Conservation (phyloP, 2,888 invertebrate genomes). For the Drosophila bunnanda region DNA sequence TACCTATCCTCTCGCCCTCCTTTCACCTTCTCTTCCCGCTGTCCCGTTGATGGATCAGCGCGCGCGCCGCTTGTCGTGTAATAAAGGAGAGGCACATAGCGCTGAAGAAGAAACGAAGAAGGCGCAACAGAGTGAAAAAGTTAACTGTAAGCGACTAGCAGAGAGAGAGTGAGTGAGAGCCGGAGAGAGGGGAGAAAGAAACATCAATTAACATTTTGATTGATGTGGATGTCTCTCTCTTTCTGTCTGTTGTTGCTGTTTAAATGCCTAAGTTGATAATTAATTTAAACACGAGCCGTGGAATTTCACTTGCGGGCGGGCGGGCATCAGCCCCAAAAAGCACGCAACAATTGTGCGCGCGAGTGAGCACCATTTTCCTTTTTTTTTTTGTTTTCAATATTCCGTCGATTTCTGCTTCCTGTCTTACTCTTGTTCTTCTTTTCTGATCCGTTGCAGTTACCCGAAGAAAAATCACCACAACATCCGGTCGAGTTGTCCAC, state of each 20-base stretch:
- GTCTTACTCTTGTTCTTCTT: constrained; percentile 30
- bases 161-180: constrained; percentile 8
- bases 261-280: constrained; percentile 69
- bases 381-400: constrained; percentile 23
- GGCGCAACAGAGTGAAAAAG: constrained; percentile 42
- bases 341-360: constrained; percentile 72
- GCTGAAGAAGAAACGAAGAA: constrained; percentile 14
- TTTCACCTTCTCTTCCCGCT: constrained; percentile 23
- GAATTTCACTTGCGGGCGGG: constrained; percentile 30
- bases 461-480: constrained; percentile 85
- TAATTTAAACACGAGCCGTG: constrained; percentile 57
- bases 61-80: constrained; percentile 74
- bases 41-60: constrained; percentile 69
- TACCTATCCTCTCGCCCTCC: neutral
- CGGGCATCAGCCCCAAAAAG: constrained; percentile 57
- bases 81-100: constrained; percentile 49
- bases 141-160: constrained; percentile 39
- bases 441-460: constrained; percentile 80
- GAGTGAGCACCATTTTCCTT: neutral
- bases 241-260: constrained; percentile 45
- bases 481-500: constrained; percentile 85
- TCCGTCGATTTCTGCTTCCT: constrained; percentile 2
- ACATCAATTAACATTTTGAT: constrained; percentile 78
- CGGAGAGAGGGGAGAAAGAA: neutral
- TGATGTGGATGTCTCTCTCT: constrained; percentile 55